phyloP scores from a whole-genome alignment of 30 jellyfish, hydroid and myxozoan species.

The Mastigias papua region DNA sequence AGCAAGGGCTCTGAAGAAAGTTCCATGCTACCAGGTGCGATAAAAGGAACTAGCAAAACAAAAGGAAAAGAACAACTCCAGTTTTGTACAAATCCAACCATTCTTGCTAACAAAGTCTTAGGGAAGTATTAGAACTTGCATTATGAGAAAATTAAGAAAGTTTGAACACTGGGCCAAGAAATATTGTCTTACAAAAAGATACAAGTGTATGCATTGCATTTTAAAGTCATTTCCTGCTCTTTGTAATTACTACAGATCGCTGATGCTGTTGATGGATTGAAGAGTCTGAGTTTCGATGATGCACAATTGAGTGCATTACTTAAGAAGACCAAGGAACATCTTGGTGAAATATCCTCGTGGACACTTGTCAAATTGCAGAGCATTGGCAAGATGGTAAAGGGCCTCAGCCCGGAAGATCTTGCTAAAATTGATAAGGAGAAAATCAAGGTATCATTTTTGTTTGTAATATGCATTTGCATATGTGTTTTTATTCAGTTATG shows the following conservation, averaged over 20 bases:
- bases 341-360: conserved; percentile 70
- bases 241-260: conserved; percentile 18
- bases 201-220: not conserved
- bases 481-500: no score
- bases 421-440: conserved; percentile 69
- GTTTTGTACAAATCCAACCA: no score
- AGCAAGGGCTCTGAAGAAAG: no score
- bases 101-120: no score
- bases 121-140: no score
- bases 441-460: conserved; percentile 75
- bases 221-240: not conserved
- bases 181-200: conserved; percentile 81
- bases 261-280: conserved; percentile 59
- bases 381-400: conserved; percentile 62
- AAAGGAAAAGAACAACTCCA: no score
- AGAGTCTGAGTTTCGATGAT: conserved; percentile 39
- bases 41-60: no score
- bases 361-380: conserved; percentile 37
- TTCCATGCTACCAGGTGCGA: no score
- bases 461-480: no score
- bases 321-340: conserved; percentile 56
- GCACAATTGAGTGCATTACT: conserved; percentile 61
- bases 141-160: no score
- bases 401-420: conserved; percentile 64
- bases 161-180: no score